These are phyloP conservation scores for Crotalus tigris DNA, from an alignment of 2,113 vertebrate genomes.

Conservation along the genomic window DNA sequence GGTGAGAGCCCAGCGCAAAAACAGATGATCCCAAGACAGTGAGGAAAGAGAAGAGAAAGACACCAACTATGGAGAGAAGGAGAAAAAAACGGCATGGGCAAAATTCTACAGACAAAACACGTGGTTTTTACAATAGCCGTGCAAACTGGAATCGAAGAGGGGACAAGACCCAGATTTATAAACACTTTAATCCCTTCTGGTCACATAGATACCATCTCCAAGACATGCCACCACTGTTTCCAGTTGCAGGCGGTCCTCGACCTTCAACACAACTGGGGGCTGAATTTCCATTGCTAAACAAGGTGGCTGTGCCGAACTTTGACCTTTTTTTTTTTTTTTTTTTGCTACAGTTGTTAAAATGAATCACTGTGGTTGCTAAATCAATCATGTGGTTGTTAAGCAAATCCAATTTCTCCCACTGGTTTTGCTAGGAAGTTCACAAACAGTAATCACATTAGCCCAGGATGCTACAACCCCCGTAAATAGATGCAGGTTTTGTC, in stretches of 20 bases:
- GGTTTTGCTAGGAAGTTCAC: too few relatives aligned
- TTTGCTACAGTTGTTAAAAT: too few relatives aligned
- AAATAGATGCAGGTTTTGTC: too few relatives aligned
- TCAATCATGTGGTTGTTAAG: too few relatives aligned
- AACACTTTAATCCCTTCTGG: not conserved
- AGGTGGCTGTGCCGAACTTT: too few relatives aligned
- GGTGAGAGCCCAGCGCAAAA: conserved; percentile 82
- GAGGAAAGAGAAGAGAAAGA: conserved; percentile 79
- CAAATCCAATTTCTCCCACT: too few relatives aligned
- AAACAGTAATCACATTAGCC: too few relatives aligned
- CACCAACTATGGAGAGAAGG: conserved; percentile 66
- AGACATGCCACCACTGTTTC: not conserved
- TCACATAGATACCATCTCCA: not conserved
- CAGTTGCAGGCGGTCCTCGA: not conserved
- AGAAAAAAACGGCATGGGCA: not conserved
- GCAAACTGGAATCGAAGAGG: not conserved
- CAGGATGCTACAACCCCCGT: too few relatives aligned
- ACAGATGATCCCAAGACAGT: conserved; percentile 76
- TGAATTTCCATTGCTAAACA: too few relatives aligned
- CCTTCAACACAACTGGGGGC: too few relatives aligned
- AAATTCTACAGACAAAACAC: not conserved
- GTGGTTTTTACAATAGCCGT: not conserved
- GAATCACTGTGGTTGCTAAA: too few relatives aligned
- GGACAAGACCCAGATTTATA: not conserved
- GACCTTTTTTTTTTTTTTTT: too few relatives aligned